Evolutionary conservation across 2,888 invertebrate species (phyloP), one percentile per base, ranked within the genome.

Genomic region (Seladonia tumulorum): DNA sequence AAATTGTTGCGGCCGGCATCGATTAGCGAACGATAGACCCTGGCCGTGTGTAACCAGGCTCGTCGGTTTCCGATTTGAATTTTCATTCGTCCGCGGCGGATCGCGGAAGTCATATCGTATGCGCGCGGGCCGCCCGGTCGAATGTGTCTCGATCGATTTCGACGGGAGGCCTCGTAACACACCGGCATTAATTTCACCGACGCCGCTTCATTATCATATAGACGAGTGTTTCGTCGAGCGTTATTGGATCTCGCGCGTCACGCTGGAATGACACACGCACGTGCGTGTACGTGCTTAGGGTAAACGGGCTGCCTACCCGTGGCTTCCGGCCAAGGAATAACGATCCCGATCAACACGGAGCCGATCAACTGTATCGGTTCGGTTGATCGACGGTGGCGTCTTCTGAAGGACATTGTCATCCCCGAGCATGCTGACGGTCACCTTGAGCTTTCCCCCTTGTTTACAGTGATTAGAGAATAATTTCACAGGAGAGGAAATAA

Each of bases 171-270:
- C 86, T 82, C 77, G 87, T 81, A 88, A 89, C 87, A 84, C 88
- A 89, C 81, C 86, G 83, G 89, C 91, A 93, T 94, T 94, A 93
- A 94, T 93, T 94, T 92, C 90, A 91, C 85, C 91, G 90, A 86
- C 90, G 90, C 79, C 78, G 89, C 90, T 91, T 92, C 92, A 93
- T 94, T 94, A 94, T 92, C 93, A 94, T 94, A 94, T 94, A 94
- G 94, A 94, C 92, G 93, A 94, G 93, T 93, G 93, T 93, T 93
- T 94, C 90, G 92, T 90, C 91, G 91, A 89, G 91, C 92, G 92
- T 93, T 92, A 92, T 93, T 93, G 92, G 91, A 91, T 91, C 91
- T 90, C 88, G 71, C 88, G 88, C 89, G 90, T 90, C 90, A 90
- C 87, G 86, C 66, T 81, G 86, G 74, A 87, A 87, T 87, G 91